Conservation (phyloP, 2,113 vertebrate species). For the Rhea pennata region DNA sequence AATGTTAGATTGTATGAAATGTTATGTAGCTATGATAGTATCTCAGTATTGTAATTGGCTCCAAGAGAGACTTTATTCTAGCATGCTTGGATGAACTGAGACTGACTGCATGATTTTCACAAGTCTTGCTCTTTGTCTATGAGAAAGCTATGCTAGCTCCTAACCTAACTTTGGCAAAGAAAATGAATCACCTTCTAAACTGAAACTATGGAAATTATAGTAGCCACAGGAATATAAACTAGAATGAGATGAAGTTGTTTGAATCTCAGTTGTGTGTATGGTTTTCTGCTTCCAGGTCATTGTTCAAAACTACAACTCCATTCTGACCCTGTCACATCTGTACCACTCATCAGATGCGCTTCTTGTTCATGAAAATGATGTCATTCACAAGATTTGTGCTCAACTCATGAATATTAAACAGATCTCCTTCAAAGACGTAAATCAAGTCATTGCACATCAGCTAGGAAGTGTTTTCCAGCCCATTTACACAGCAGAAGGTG, state of each 20-base stretch:
- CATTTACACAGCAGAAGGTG: constrained; percentile 68
- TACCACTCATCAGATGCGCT: constrained; percentile 93
- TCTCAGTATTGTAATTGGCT: neutral
- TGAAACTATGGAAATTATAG: neutral
- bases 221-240: neutral
- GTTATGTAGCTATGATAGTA: neutral
- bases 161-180: constrained; percentile 12
- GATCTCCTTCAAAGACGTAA: constrained; percentile 90
- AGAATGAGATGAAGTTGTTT: neutral
- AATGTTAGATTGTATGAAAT: neutral
- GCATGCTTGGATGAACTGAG: neutral
- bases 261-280: neutral
- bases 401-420: constrained; percentile 91
- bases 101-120: neutral
- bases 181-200: neutral
- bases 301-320: constrained; percentile 97
- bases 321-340: constrained; percentile 91
- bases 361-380: constrained; percentile 94
- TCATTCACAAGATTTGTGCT: constrained; percentile 89
- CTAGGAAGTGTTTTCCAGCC: constrained; percentile 93
- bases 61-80: neutral
- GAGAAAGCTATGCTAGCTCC: neutral
- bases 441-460: constrained; percentile 92
- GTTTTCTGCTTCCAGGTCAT: constrained; percentile 83
- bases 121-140: neutral